Conservation (phyloP, 1,140 invertebrate species). For the Pinna nobilis region DNA sequence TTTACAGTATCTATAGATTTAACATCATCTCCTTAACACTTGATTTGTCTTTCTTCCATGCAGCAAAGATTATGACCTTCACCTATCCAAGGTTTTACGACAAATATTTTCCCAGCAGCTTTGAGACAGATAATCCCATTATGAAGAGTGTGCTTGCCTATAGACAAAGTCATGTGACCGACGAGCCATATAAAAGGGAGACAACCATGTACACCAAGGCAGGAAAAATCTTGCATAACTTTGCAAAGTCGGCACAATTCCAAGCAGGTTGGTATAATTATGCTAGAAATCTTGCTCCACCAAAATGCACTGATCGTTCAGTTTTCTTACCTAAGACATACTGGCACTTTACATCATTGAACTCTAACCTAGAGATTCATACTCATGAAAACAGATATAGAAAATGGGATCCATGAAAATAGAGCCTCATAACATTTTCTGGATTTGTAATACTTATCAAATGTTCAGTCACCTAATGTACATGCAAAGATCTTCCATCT, state of each 20-base stretch:
- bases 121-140: constrained; percentile 77
- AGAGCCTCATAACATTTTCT: neutral
- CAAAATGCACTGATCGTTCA: no score
- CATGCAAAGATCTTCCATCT: neutral
- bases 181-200: constrained; percentile 80
- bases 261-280: constrained; percentile 1
- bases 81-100: constrained; percentile 85
- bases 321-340: no score
- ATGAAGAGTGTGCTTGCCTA: constrained; percentile 79
- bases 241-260: constrained; percentile 82
- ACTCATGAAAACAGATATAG: neutral
- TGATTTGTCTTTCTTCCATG: no score
- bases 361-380: no score
- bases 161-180: constrained; percentile 76
- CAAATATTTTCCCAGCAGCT: constrained; percentile 77
- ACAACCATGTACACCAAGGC: constrained; percentile 78
- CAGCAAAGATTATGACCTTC: constrained; percentile 78
- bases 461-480: neutral
- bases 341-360: no score
- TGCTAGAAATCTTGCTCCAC: no score
- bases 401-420: neutral
- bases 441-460: neutral
- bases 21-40: no score
- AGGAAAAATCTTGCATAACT: constrained; percentile 82
- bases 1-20: no score